phyloP scores from a whole-genome alignment of 2,797 vertebrate genomes.

The Urocyon cinereoargenteus region DNA sequence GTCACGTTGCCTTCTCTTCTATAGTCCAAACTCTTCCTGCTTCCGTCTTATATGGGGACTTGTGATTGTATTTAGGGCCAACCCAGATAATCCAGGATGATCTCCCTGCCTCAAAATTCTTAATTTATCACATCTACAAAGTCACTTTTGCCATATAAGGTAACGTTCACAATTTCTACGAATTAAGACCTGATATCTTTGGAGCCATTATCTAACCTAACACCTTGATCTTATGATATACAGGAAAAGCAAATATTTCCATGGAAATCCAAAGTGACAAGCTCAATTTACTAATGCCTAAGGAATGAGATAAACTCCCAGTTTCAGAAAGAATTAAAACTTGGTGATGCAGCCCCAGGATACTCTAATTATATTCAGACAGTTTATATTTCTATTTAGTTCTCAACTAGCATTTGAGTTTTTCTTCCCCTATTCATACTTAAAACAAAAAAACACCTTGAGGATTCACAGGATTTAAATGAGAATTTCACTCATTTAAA shows the following conservation, averaged over 20 bases:
- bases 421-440: neutral
- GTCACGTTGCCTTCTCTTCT: neutral
- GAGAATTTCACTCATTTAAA: neutral
- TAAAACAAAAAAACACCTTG: neutral
- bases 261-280: neutral
- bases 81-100: neutral
- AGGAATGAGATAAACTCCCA: neutral
- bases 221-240: neutral
- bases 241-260: neutral
- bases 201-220: neutral
- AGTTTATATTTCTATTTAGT: neutral
- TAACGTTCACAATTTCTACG: neutral
- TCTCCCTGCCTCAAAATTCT: neutral
- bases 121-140: neutral
- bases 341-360: neutral
- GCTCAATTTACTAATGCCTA: neutral
- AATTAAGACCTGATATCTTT: neutral
- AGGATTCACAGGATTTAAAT: neutral
- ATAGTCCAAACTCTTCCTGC: neutral
- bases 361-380: neutral
- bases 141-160: neutral
- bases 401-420: neutral
- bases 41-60: neutral
- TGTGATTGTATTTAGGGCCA: neutral
- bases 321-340: neutral